Percentiles rank a stretch among this genome's conserved stretches.
Evolutionary conservation across 2,113 vertebrate species (phyloP).

Genomic region (Campylorhamphus procurvoides): DNA sequence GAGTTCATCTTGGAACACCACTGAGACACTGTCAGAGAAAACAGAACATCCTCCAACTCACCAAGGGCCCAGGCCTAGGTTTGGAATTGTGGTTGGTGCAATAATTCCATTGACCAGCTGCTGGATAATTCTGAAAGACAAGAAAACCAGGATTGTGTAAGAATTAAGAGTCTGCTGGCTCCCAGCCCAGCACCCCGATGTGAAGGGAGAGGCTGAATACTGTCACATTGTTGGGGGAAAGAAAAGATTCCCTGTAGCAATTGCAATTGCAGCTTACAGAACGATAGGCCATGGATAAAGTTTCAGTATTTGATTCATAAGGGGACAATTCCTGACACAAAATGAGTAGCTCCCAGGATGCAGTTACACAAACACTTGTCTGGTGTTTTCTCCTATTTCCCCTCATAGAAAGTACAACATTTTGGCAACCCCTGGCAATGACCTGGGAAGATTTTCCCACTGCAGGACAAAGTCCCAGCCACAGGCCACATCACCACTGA

Average conservation of each 20-base stretch:
- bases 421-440: neutral
- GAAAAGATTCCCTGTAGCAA: neutral
- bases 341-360: rapidly evolving
- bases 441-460: neutral
- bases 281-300: neutral
- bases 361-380: neutral
- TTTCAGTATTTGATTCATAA: neutral
- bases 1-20: neutral
- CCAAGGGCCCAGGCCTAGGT: slow-evolving; percentile 93
- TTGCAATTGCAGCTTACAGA: neutral
- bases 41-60: slow-evolving; percentile 72
- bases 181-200: neutral
- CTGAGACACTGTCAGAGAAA: neutral
- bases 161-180: neutral
- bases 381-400: neutral
- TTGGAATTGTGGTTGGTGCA: slow-evolving; percentile 92
- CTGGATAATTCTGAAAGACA: slow-evolving; percentile 89
- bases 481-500: rapidly evolving
- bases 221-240: neutral
- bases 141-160: neutral
- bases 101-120: slow-evolving; percentile 96
- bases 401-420: neutral
- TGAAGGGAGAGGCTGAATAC: neutral
- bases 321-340: neutral
- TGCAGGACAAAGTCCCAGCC: neutral